Base-by-base conservation (phyloP, 2,113 vertebrate species). In the Microcebus jonahi region DNA sequence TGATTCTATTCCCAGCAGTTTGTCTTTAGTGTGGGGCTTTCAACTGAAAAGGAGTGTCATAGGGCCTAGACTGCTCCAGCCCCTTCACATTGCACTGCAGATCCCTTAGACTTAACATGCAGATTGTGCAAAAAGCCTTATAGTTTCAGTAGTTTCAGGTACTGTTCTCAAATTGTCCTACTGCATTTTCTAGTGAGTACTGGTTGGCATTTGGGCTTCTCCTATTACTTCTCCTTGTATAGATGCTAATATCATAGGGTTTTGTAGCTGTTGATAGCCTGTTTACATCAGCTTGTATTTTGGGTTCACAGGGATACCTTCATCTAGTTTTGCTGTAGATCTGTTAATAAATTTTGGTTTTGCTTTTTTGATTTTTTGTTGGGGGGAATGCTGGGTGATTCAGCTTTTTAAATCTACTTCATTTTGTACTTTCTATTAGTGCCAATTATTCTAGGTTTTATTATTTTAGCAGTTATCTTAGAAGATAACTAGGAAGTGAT, bases 361-460 rank as follows among this genome's bases (percentile, higher is more conserved):
- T 76, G 57, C 25, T 34, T 59, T 50, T 39, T 61, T 70, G 14
- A 39, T 65, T 82, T 39, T 53, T 80, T 45, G 18, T 65, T 36
- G 61, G 17, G 18, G 10, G 29, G 31, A 57, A 25, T 92, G 65
- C 53, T 92, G 59, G 76, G 83, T 2, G 27, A 82, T 88, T 82
- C 17, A 36, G 34, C 77, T 95, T 82, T 95, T 82, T 89, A 84
- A 82, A 59, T 70, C 21, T 84, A 80, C 42, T 8, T 80, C 76
- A 68, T 73, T 88, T 81, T 75, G 48, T 55, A 92, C 88, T 63
- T 81, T 73, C 45, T 73, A 29, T 81, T 75, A 92, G 45, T 39
- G 36, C 11, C 36, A 36, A 12, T 67, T 39, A 36, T 75, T 39
- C 83, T 73, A 59, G 13, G 39, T 50, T 77, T 18, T 45, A 50